Base-by-base conservation (phyloP, 2,888 invertebrate genomes). In the Automeris io region DNA sequence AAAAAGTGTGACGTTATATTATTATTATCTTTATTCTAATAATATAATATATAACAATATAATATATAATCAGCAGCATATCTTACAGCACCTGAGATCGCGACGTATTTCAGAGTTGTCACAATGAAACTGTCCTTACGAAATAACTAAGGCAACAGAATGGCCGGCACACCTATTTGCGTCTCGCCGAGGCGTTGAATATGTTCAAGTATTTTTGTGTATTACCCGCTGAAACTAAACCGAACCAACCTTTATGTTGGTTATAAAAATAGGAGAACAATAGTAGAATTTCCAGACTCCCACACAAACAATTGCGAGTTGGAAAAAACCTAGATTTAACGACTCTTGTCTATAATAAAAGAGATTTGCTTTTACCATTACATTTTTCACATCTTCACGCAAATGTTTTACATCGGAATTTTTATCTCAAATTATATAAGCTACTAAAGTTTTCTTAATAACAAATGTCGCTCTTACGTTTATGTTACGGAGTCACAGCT, bases 211-310 rank as follows among this genome's bases (percentile, higher is more conserved):
- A 32, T 37, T 37, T 37, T 29, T 11, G 37, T 37, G 18, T 16
- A 16, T 32, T 31, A 23, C 16, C 9, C 29, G 22, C 23, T 37
- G 32, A 8, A 31, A 22, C 12, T 22, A 16, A 26, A 37, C 21
- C 23, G 29, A 37, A 37, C 23, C 37, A 32, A 37, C 22, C 23
- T 37, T 31, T 23, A 31, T 31, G 5, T 23, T 31, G 22, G 11
- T 16, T 37, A 31, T 32, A 37, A 32, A 37, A 18, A 37, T 37
- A 37, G 37, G 18, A 12, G 23, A 37, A 37, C 32, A 37, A 37
- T 37, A 32, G 37, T 32, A 22, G 23, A 22, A 37, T 32, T 23
- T 37, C 37, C 23, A 32, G 9, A 32, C 37, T 18, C 37, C 31
- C 37, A 37, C 37, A 18, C 21, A 16, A 22, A 37, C 23, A 22